Percentiles rank a stretch among this genome's conserved stretches.
Evolutionary conservation across 2,113 vertebrate genomes (phyloP).

Genomic region (Podocnemis expansa): DNA sequence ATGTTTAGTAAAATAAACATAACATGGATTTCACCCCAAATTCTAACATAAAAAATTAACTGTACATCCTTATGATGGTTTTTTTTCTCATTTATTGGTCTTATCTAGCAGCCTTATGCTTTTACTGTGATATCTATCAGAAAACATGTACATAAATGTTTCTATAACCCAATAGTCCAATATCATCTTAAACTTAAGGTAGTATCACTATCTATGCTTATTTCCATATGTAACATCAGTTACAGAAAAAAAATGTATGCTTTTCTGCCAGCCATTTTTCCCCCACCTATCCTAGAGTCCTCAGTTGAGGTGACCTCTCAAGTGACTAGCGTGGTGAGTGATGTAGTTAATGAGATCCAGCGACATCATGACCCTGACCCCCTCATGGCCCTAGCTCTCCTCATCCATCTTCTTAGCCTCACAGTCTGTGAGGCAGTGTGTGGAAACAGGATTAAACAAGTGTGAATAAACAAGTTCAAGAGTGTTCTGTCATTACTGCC

Average conservation of each 20-base stretch:
- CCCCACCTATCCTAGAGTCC: constrained; percentile 25
- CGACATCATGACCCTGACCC: constrained; percentile 81
- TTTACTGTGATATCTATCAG: neutral
- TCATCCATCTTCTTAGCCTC: constrained; percentile 83
- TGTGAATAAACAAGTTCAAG: constrained; percentile 86
- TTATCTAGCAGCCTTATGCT: neutral
- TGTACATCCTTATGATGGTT: neutral
- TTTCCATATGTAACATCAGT: neutral
- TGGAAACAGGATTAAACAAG: constrained; percentile 83
- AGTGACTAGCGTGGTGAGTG: constrained; percentile 76
- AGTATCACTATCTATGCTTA: neutral
- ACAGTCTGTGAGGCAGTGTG: constrained; percentile 68
- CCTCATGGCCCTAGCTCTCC: constrained; percentile 70
- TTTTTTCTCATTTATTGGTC: neutral
- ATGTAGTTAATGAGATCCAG: constrained; percentile 85
- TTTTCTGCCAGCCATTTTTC: constrained; percentile 48
- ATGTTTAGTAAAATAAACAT: neutral
- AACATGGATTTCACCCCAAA: neutral
- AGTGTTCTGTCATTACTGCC: constrained; percentile 76
- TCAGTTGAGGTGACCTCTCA: constrained; percentile 74
- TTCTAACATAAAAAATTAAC: neutral
- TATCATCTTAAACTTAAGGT: neutral
- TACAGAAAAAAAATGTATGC: neutral
- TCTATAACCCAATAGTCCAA: neutral
- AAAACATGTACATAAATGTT: neutral